Evolutionary conservation across 1,140 invertebrate genomes (phyloP).

Genomic region (Popillia japonica): DNA sequence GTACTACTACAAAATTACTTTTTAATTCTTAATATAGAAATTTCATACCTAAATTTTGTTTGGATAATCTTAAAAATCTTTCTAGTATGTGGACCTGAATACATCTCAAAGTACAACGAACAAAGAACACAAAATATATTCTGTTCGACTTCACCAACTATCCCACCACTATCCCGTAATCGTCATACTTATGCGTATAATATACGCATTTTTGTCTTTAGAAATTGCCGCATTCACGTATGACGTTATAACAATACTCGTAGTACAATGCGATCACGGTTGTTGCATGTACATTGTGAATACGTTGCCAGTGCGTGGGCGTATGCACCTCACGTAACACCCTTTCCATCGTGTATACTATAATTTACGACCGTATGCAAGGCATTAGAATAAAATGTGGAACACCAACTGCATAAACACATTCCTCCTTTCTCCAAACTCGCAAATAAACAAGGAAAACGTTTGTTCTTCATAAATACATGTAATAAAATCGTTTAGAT

Average conservation of each 20-base stretch:
- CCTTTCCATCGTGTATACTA: constrained; percentile 16
- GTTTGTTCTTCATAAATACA: background rate
- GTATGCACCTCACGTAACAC: constrained; percentile 32
- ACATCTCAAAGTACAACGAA: too few species aligned
- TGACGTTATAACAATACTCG: constrained; percentile 24
- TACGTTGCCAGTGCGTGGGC: constrained; percentile 30
- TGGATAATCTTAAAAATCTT: too few species aligned
- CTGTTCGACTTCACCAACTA: constrained; percentile 15
- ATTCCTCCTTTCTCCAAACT: constrained; percentile 18
- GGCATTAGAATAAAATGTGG: constrained; percentile 30
- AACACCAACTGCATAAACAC: constrained; percentile 25
- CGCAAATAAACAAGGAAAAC: background rate
- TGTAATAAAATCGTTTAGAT: background rate
- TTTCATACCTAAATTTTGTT: too few species aligned
- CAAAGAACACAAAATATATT: background rate
- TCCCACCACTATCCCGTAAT: constrained; percentile 2
- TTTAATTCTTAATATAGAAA: too few species aligned
- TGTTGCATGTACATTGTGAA: constrained; percentile 1
- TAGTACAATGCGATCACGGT: constrained; percentile 3
- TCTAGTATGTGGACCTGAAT: too few species aligned
- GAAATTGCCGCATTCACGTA: constrained; percentile 27
- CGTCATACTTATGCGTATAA: constrained; percentile 13
- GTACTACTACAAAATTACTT: too few species aligned
- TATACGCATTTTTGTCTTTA: constrained; percentile 1
- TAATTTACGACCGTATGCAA: constrained; percentile 32